Percentiles rank a stretch among this genome's conserved stretches.
These are phyloP conservation scores for Aphaenogaster floridana DNA, from an alignment of 1,140 invertebrate species.

Conservation along the genomic window DNA sequence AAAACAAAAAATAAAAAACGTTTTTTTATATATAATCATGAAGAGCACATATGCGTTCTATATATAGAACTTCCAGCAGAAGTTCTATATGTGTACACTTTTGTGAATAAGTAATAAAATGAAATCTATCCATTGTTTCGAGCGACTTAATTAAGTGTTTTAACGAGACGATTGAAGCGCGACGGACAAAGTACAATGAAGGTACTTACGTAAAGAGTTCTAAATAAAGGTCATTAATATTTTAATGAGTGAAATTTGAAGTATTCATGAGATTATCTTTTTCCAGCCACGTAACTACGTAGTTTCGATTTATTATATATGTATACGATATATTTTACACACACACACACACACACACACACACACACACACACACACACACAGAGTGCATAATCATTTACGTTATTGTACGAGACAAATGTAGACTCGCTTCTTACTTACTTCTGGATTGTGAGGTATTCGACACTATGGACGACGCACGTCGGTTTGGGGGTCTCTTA, in stretches of 20 bases:
- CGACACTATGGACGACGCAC: constrained; percentile 1
- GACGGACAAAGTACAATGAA: background rate
- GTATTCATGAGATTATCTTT: background rate
- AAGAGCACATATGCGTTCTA: too few relatives aligned
- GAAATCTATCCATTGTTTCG: background rate
- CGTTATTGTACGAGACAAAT: background rate
- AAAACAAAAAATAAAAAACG: background rate
- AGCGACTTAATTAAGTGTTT: background rate
- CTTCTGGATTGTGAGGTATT: background rate
- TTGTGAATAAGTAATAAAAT: background rate
- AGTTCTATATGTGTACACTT: background rate
- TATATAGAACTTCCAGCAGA: too few relatives aligned
- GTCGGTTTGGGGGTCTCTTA: background rate
- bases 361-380: too few relatives aligned
- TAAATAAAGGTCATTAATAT: background rate
- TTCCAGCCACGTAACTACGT: background rate
- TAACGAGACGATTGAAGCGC: background rate
- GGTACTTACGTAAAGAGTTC: background rate
- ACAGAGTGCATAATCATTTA: background rate
- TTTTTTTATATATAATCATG: background rate
- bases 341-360: too few relatives aligned
- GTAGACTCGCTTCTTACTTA: constrained; percentile 20
- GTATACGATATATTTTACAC: background rate
- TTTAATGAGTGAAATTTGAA: background rate
- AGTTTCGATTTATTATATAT: background rate